These are phyloP conservation scores for Hephaestus fuliginosus DNA, from an alignment of 2,797 vertebrate genomes.

Conservation along the genomic window DNA sequence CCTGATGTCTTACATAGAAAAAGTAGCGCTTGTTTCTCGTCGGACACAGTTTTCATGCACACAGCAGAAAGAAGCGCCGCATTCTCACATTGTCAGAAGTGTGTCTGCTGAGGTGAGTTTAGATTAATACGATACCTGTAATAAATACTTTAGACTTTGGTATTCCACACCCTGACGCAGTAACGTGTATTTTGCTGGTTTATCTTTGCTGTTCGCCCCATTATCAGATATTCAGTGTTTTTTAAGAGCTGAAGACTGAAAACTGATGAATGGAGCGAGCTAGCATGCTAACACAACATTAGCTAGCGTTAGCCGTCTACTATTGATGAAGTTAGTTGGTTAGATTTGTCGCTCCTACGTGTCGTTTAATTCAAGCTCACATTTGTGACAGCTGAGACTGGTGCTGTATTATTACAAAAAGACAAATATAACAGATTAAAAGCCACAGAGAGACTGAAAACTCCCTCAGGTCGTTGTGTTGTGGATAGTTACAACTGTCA, in stretches of 20 bases:
- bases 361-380: rapidly evolving
- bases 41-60: constrained; percentile 66
- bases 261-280: constrained; percentile 68
- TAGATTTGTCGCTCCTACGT: rapidly evolving
- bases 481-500: constrained; percentile 59
- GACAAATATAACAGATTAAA: not conserved
- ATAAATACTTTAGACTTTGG: rapidly evolving
- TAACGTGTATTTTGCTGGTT: rapidly evolving
- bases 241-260: not conserved
- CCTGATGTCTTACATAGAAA: not conserved
- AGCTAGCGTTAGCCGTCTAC: constrained; percentile 49
- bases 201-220: rapidly evolving
- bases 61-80: constrained; percentile 74
- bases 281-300: constrained; percentile 62
- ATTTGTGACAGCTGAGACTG: rapidly evolving
- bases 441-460: not conserved
- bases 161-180: rapidly evolving
- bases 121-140: rapidly evolving
- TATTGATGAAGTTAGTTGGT: not conserved
- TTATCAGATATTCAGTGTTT: rapidly evolving
- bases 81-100: constrained; percentile 67
- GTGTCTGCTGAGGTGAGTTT: constrained; percentile 72
- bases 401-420: rapidly evolving
- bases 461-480: constrained; percentile 22
- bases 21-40: constrained; percentile 47